These are phyloP conservation scores for Moxostoma hubbsi DNA, from an alignment of 2,797 vertebrate genomes.

Conservation along the genomic window DNA sequence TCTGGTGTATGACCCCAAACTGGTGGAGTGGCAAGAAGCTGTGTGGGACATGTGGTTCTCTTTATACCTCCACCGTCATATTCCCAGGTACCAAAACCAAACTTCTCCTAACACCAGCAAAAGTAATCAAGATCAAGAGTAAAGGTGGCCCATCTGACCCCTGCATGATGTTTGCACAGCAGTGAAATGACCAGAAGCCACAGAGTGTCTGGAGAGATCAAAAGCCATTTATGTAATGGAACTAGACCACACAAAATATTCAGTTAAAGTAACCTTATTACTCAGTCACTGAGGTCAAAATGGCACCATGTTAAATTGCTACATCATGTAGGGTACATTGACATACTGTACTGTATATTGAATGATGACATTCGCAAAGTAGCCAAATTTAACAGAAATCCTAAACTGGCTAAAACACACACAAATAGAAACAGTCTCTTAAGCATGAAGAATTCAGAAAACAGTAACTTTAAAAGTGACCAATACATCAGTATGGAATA, in stretches of 20 bases:
- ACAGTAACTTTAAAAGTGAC: no score
- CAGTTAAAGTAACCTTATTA: no score
- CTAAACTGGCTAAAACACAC: no score
- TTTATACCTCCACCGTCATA: constrained; percentile 53
- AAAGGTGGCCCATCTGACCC: constrained; percentile 20
- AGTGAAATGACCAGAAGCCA: neutral
- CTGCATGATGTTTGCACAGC: constrained; percentile 5
- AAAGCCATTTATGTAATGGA: constrained; percentile 21
- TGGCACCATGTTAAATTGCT: no score
- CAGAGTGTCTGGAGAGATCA: constrained; percentile 12
- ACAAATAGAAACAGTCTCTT: no score
- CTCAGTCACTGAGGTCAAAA: no score
- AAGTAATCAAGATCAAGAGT: constrained; percentile 27
- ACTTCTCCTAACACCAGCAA: constrained; percentile 37
- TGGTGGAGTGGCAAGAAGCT: constrained; percentile 12
- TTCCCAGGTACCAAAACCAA: constrained; percentile 20
- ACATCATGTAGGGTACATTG: no score
- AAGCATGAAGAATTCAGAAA: no score
- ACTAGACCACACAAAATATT: constrained; percentile 5
- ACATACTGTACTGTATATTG: no score
- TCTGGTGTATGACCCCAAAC: constrained; percentile 35
- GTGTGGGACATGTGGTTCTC: constrained; percentile 58
- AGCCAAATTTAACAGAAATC: no score
- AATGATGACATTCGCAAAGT: no score
- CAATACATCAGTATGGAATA: no score